Conservation (phyloP, 2,797 vertebrate species). For the Mormyrus proboscirostris region DNA sequence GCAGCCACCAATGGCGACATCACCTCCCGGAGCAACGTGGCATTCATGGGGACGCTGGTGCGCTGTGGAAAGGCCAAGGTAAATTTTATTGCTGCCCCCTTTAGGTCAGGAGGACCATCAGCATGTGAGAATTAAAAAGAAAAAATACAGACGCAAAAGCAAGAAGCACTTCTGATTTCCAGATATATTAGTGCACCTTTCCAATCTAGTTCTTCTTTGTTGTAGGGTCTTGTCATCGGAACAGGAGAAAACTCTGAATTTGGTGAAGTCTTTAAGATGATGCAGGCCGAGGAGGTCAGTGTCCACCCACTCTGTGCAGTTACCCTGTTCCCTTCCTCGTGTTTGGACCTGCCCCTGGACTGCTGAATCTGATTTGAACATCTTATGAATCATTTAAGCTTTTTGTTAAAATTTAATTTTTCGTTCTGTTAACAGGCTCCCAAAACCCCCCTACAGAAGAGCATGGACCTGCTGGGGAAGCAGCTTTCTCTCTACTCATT, state of each 20-base stretch:
- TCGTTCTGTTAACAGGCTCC: conserved; percentile 65
- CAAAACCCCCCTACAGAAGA: conserved; percentile 94
- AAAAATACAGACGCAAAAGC: background rate
- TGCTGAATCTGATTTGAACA: background rate
- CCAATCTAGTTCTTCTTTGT: background rate
- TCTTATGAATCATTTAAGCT: background rate
- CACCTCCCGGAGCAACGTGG: conserved; percentile 86
- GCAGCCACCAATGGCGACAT: conserved; percentile 75
- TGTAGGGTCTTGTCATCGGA: conserved; percentile 93
- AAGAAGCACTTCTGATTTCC: background rate
- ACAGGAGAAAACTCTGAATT: conserved; percentile 95
- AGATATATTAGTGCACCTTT: background rate
- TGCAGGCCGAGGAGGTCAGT: conserved; percentile 92
- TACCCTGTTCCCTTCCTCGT: background rate
- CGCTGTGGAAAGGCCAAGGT: conserved; percentile 96
- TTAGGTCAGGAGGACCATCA: background rate
- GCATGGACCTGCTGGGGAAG: conserved; percentile 95
- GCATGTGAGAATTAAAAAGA: background rate
- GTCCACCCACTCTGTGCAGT: background rate
- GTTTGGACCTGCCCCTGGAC: background rate
- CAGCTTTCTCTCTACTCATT: conserved; percentile 96
- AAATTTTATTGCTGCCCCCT: conserved; percentile 20
- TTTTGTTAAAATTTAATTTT: background rate
- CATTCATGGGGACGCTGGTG: conserved; percentile 95
- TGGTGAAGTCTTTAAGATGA: conserved; percentile 94